Evolutionary conservation across 2,797 vertebrate genomes (phyloP).

Genomic region (Tapera naevia): DNA sequence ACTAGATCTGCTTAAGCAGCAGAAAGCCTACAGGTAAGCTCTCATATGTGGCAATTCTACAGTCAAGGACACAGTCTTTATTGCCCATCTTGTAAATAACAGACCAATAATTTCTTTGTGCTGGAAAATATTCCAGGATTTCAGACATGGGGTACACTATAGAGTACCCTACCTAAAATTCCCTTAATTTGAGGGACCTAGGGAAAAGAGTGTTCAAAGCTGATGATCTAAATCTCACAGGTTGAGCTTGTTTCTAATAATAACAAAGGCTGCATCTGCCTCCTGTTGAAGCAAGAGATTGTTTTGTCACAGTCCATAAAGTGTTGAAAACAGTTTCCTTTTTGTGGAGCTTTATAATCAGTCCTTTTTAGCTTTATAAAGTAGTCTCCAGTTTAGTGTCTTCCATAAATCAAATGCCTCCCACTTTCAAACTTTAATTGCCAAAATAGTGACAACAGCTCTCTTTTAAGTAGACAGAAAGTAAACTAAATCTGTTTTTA

Average conservation of each 20-base stretch:
- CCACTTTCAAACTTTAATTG: background rate
- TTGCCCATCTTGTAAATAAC: background rate
- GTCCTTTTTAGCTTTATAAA: background rate
- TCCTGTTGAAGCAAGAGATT: background rate
- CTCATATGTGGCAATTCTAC: background rate
- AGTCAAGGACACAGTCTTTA: background rate
- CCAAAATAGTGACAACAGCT: background rate
- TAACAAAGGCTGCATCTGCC: background rate
- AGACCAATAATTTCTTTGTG: too few species aligned
- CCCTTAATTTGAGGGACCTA: background rate
- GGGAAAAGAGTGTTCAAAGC: background rate
- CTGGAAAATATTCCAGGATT: background rate
- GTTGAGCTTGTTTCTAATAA: background rate
- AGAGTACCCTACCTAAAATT: background rate
- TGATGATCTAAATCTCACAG: background rate
- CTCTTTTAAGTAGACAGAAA: background rate
- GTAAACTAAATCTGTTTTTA: background rate
- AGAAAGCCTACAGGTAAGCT: background rate
- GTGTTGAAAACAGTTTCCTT: background rate
- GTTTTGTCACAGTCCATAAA: background rate
- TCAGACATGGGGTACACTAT: background rate
- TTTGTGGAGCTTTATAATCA: background rate
- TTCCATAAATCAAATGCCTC: conserved; percentile 10
- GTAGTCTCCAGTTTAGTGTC: background rate
- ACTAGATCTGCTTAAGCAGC: background rate